Base-by-base conservation (phyloP, 64 coral and sea anemone genomes). In the Trachythela sp. region DNA sequence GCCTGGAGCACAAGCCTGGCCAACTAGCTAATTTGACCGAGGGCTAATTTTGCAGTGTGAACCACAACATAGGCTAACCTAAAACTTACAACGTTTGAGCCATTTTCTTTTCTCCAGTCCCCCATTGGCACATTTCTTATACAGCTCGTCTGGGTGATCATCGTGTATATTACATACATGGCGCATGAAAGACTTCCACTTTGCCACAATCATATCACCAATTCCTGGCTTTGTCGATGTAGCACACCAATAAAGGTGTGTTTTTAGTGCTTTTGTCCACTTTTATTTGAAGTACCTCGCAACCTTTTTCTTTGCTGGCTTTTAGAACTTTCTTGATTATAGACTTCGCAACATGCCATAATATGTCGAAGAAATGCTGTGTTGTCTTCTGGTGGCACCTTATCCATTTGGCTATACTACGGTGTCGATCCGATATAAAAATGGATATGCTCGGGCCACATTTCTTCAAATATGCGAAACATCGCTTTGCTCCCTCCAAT, bases 191-290 rank as follows among this genome's bases (percentile, higher is more conserved):
- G 89, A 91, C 26, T 29, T 91, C 89, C 89, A 86, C 41, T 91
- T 91, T 34, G 84, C 89, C 27, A 91, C 15, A 49, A 91, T 90
- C 13, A 90, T 80, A 0, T 64, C 89, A 1, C 89, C 80, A 17
- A 64, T 26, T 2, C 84, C 84, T 83, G 48, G n/a, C 84, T 86
- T 75, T 36, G 84, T 86, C 4, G 59, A 86, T 8, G 43, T 70
- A 11, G 84, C 59, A 32, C 83, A 13, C 89, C 89, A 91, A 13
- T 91, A 75, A 31, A 70, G 31, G 35, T 91, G 83, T 15, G 68
- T 85, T 31, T 71, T 45, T 0, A 86, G 85, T 9, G 51, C 52
- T 67, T 86, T 91, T 1, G 34, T 80, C 75, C 75, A 80, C 26
- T 39, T 37, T 37, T 30, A 80, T 29, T n/a, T n/a, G n/a, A n/a